These are phyloP conservation scores for Enteromius viviparus DNA, from an alignment of 2,797 vertebrate species.

Conservation along the genomic window DNA sequence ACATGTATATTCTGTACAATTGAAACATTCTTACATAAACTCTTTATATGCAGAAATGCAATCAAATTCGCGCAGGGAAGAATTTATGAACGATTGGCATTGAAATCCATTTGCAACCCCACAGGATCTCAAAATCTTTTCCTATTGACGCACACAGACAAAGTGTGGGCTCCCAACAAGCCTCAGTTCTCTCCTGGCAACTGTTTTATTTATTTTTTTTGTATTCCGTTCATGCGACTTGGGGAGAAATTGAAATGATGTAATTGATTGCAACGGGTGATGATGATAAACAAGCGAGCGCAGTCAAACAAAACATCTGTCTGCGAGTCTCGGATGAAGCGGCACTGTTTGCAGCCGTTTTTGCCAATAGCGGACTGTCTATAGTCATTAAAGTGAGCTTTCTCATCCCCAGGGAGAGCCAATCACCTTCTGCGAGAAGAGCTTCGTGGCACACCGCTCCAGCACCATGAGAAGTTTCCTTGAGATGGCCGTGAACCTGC, in stretches of 20 bases:
- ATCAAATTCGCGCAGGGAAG: not conserved
- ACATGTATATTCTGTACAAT: not conserved
- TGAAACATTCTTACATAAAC: not conserved
- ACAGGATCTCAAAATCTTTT: not conserved
- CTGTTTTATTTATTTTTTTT: not conserved
- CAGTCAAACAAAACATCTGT: conserved; percentile 52
- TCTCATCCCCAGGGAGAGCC: conserved; percentile 86
- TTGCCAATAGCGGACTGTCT: conserved; percentile 26
- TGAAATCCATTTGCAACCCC: not conserved
- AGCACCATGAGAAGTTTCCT: conserved; percentile 91
- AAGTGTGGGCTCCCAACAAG: not conserved
- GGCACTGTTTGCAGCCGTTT: conserved; percentile 23
- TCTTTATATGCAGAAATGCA: not conserved
- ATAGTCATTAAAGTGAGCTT: conserved; percentile 46
- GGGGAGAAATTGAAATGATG: conserved; percentile 71
- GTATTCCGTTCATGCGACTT: conserved; percentile 24
- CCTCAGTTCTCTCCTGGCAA: conserved; percentile 20
- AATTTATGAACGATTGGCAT: not conserved
- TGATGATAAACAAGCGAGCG: conserved; percentile 56
- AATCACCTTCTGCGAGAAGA: conserved; percentile 92
- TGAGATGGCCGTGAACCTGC: conserved; percentile 93
- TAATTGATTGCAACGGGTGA: conserved; percentile 73
- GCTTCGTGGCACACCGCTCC: conserved; percentile 91
- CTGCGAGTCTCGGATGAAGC: conserved; percentile 34
- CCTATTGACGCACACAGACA: not conserved